phyloP scores from a whole-genome alignment of 2,113 vertebrate genomes.

The Hippopotamus amphibius region DNA sequence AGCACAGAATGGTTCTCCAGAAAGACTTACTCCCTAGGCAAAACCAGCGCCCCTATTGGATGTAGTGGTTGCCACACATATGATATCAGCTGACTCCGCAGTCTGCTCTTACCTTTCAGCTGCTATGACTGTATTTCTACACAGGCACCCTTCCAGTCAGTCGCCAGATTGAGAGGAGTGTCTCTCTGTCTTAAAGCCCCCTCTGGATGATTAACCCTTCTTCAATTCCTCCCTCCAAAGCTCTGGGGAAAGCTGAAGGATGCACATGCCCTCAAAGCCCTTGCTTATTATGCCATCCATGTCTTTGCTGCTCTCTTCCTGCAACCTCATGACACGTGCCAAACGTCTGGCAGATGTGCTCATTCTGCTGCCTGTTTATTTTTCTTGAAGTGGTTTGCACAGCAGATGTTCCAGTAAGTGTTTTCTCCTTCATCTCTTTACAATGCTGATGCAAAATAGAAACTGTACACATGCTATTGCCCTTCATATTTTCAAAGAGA shows the following conservation, averaged over 20 bases:
- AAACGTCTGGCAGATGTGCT: not conserved
- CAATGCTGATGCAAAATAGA: constrained; percentile 24
- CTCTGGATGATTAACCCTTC: constrained; percentile 37
- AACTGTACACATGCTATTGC: not conserved
- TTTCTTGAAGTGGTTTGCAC: constrained; percentile 67
- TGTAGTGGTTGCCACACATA: not conserved
- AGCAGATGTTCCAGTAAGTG: constrained; percentile 69
- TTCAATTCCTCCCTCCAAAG: not conserved
- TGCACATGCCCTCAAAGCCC: not conserved
- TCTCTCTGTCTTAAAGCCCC: not conserved
- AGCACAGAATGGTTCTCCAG: not conserved
- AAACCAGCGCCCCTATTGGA: not conserved
- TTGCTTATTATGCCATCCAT: not conserved
- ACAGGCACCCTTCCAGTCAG: not conserved
- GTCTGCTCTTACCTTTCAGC: not conserved
- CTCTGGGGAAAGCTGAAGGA: constrained; percentile 59
- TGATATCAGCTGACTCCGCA: not conserved
- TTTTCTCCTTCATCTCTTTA: constrained; percentile 61
- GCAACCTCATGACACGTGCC: not conserved
- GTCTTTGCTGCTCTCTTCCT: not conserved
- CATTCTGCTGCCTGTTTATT: constrained; percentile 63
- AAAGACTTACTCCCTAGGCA: not conserved
- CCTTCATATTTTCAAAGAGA: constrained; percentile 64
- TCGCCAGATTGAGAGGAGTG: constrained; percentile 65
- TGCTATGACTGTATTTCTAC: not conserved